Evolutionary conservation across 1,140 invertebrate genomes (phyloP).

Genomic region (Euschistus heros): DNA sequence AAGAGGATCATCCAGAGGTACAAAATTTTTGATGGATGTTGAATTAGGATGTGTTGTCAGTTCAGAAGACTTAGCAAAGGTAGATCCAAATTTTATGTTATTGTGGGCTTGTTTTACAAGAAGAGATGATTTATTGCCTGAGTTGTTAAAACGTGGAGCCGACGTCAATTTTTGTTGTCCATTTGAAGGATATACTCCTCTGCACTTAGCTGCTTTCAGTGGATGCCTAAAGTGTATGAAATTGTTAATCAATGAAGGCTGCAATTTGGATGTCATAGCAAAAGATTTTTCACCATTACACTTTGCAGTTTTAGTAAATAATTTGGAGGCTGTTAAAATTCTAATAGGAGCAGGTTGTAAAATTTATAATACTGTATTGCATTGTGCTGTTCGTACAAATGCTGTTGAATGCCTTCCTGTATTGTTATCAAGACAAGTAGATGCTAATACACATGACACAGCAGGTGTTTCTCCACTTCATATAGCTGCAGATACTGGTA

Average conservation of each 20-base stretch:
- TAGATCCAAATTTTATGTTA: conserved; percentile 44
- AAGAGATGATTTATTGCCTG: conserved; percentile 48
- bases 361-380: conserved; percentile 60
- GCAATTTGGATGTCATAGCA: conserved; percentile 45
- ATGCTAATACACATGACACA: conserved; percentile 54
- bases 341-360: conserved; percentile 53
- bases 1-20: conserved; percentile 48
- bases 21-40: conserved; percentile 56
- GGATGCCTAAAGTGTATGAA: conserved; percentile 57
- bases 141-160: conserved; percentile 49
- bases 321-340: conserved; percentile 56
- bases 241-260: conserved; percentile 53
- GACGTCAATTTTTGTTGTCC: conserved; percentile 55
- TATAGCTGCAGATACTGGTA: conserved; percentile 61
- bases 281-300: conserved; percentile 58
- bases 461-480: conserved; percentile 65
- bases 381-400: conserved; percentile 63
- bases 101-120: conserved; percentile 60
- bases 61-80: conserved; percentile 33
- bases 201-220: conserved; percentile 66
- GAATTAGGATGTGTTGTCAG: conserved; percentile 49
- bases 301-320: conserved; percentile 69
- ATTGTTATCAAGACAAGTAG: conserved; percentile 55
- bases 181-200: conserved; percentile 51
- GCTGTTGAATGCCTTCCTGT: conserved; percentile 59